Conservation (phyloP, 2,113 vertebrate species). For the Scortum barcoo region DNA sequence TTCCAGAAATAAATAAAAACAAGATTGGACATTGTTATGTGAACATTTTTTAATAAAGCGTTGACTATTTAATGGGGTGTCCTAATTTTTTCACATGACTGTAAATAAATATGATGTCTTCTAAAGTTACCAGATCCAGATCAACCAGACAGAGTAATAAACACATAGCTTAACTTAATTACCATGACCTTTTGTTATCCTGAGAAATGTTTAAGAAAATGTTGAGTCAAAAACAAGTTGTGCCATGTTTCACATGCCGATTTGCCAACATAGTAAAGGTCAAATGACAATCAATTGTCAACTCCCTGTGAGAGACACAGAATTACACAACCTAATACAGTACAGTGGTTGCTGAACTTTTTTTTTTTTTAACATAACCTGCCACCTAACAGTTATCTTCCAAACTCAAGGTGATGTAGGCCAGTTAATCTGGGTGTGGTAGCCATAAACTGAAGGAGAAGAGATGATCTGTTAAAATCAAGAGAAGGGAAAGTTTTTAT, state of each 20-base stretch:
- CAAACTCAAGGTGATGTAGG: no score
- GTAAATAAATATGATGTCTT: no score
- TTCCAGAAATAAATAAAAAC: no score
- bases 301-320: neutral
- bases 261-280: neutral
- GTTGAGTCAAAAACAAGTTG: neutral
- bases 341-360: no score
- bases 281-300: neutral
- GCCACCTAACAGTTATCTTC: neutral
- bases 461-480: neutral
- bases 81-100: no score
- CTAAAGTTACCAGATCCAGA: neutral
- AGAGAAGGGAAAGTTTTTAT: accelerated
- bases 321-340: neutral
- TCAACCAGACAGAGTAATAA: neutral
- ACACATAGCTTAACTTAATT: neutral
- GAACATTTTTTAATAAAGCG: no score
- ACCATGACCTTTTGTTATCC: neutral
- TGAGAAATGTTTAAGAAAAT: neutral
- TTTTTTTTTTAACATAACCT: no score
- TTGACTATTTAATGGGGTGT: no score
- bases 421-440: neutral
- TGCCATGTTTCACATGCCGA: no score
- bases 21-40: no score
- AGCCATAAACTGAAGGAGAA: no score